phyloP scores from a whole-genome alignment of 2,888 invertebrate genomes.

The Podotricha telesiphe region DNA sequence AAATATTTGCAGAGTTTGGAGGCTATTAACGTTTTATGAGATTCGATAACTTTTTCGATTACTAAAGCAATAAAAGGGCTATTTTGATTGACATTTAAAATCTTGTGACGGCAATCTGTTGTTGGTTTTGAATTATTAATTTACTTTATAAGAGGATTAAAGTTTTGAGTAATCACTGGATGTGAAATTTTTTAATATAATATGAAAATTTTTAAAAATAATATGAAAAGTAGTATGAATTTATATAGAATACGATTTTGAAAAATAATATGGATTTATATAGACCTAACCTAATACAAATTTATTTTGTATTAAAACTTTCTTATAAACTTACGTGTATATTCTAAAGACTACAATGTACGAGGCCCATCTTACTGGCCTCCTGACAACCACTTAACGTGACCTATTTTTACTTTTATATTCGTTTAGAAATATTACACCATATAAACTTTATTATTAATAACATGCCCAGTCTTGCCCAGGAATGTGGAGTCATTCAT shows the following conservation, averaged over 20 bases:
- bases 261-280: too few species aligned
- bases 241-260: too few species aligned
- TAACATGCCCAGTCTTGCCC: background rate
- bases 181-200: background rate
- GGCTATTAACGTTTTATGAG: slow-evolving; percentile 36
- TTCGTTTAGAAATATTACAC: slow-evolving; percentile 16
- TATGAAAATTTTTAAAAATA: background rate
- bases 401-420: slow-evolving; percentile 28
- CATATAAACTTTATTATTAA: slow-evolving; percentile 22
- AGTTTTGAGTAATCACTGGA: background rate
- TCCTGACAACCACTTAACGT: slow-evolving; percentile 24
- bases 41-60: slow-evolving; percentile 39
- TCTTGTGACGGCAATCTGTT: slow-evolving; percentile 1
- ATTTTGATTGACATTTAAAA: slow-evolving; percentile 30
- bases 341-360: slow-evolving; percentile 14
- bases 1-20: slow-evolving; percentile 29
- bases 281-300: too few species aligned
- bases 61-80: slow-evolving; percentile 27
- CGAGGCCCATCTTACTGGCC: slow-evolving; percentile 1
- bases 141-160: background rate
- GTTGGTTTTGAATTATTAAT: background rate
- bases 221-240: too few species aligned
- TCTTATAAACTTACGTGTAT: slow-evolving; percentile 2
- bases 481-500: background rate
- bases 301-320: background rate